Evolutionary conservation across 1,140 invertebrate species (phyloP).

Genomic region (Ladona fulva): DNA sequence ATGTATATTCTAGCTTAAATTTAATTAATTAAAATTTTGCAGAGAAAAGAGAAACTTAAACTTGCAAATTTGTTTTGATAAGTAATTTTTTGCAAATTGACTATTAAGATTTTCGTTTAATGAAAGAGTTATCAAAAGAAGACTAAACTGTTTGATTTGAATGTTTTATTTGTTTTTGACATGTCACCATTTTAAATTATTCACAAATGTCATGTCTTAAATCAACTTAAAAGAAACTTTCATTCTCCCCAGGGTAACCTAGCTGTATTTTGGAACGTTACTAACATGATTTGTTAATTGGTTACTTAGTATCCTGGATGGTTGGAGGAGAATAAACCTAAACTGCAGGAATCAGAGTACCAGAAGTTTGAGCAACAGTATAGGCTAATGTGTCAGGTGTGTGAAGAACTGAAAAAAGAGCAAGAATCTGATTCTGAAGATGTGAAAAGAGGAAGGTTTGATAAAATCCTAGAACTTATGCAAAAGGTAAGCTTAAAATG

Average conservation of each 20-base stretch:
- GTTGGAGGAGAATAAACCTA: conserved; percentile 64
- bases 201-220: no score
- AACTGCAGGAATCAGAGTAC: conserved; percentile 49
- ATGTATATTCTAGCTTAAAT: no score
- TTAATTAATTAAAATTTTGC: no score
- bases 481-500: conserved; percentile 69
- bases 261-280: conserved; percentile 32
- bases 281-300: conserved; percentile 37
- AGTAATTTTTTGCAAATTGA: no score
- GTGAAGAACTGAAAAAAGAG: conserved; percentile 67
- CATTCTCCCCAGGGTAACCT: neutral
- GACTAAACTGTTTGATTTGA: no score
- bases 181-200: no score
- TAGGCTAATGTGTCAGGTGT: conserved; percentile 62
- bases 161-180: no score
- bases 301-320: conserved; percentile 65
- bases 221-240: no score
- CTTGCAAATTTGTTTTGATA: no score
- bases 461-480: conserved; percentile 67
- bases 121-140: no score
- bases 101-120: no score
- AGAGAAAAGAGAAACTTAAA: no score
- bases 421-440: conserved; percentile 56
- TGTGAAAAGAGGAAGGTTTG: conserved; percentile 66
- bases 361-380: conserved; percentile 68